Percentiles rank a stretch among this genome's conserved stretches.
Evolutionary conservation across 2,113 vertebrate species (phyloP).

Genomic region (Gopherus flavomarginatus): DNA sequence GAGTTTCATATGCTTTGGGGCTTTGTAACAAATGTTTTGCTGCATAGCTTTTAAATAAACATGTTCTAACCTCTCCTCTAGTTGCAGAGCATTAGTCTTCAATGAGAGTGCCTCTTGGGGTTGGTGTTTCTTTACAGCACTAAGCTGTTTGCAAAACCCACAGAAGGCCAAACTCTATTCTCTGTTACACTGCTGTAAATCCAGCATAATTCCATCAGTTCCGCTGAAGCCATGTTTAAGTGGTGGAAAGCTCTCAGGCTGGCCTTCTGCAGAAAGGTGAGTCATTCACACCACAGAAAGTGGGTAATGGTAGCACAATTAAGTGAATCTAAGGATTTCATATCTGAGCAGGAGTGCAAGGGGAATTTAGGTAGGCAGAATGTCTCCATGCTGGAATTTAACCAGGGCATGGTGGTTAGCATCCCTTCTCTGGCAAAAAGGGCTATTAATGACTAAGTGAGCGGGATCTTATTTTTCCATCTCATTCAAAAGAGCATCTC

Average conservation of each 20-base stretch:
- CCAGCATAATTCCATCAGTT: not conserved
- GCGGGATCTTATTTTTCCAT: not conserved
- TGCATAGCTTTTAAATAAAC: not conserved
- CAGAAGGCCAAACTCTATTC: not conserved
- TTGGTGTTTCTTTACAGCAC: not conserved
- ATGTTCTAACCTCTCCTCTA: not conserved
- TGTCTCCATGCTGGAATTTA: not conserved
- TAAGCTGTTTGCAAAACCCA: not conserved
- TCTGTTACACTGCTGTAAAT: not conserved
- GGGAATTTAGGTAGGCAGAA: not conserved
- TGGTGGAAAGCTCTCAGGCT: rapidly evolving
- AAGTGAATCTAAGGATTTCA: not conserved
- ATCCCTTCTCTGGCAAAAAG: not conserved
- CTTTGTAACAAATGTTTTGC: not conserved
- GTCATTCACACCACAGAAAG: not conserved
- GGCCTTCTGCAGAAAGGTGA: not conserved
- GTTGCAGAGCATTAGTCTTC: not conserved
- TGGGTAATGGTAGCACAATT: not conserved
- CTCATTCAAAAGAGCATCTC: not conserved
- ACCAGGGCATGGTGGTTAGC: not conserved
- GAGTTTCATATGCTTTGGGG: not conserved
- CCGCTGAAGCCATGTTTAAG: not conserved
- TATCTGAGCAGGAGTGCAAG: not conserved
- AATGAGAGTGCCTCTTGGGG: not conserved
- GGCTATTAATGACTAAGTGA: not conserved